Evolutionary conservation across 2,797 vertebrate genomes (phyloP).

Genomic region (Clarias platycephalus): DNA sequence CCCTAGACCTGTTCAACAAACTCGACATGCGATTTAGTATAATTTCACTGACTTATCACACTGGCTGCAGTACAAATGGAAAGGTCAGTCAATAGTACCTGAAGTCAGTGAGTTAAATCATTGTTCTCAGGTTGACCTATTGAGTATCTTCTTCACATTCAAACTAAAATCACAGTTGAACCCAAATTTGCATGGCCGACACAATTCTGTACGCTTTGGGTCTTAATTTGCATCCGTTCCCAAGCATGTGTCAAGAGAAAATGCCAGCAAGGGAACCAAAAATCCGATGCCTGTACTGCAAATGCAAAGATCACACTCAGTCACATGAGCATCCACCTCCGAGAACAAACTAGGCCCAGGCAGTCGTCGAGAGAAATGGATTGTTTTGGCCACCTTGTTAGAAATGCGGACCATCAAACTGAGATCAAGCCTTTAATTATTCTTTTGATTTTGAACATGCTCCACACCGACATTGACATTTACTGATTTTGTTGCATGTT

Average conservation of each 20-base stretch:
- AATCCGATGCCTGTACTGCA: neutral
- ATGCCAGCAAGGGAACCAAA: neutral
- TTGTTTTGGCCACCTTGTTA: neutral
- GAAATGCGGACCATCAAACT: neutral
- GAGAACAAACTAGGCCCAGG: neutral
- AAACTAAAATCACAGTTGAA: neutral
- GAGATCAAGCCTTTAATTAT: neutral
- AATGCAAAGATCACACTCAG: neutral
- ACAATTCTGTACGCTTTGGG: neutral
- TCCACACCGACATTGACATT: neutral
- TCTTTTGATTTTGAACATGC: neutral
- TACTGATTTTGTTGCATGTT: neutral
- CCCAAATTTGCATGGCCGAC: neutral
- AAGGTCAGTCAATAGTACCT: neutral
- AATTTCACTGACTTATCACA: neutral
- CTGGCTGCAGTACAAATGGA: neutral
- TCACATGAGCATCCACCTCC: neutral
- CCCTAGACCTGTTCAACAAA: neutral
- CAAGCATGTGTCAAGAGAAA: neutral
- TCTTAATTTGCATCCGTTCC: neutral
- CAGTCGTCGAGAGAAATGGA: neutral
- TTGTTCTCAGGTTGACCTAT: neutral
- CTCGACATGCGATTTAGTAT: neutral
- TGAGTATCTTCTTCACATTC: neutral
- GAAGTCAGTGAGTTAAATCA: neutral